A percentile compares a stretch with the other conserved stretches of the same genome.
These are phyloP conservation scores for Agapornis roseicollis DNA, from an alignment of 2,113 vertebrate genomes.

Conservation along the genomic window DNA sequence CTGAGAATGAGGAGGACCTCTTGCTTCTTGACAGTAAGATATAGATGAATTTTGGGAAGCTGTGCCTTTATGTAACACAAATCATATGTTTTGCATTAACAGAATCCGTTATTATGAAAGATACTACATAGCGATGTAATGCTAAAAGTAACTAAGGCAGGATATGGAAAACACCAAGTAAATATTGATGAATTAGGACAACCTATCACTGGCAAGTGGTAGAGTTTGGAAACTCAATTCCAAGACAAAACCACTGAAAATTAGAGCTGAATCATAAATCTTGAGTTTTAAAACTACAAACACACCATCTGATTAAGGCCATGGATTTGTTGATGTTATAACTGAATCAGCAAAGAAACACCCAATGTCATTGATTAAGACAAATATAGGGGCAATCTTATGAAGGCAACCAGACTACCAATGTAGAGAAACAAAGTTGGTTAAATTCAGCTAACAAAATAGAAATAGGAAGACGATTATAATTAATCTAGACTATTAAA, in stretches of 20 bases:
- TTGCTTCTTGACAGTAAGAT: constrained; percentile 83
- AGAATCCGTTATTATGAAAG: background rate
- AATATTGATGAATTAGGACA: background rate
- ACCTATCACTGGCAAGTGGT: background rate
- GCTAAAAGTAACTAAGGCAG: background rate
- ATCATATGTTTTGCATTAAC: background rate
- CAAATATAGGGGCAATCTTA: background rate
- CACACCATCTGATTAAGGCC: background rate
- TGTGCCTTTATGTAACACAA: constrained; percentile 73
- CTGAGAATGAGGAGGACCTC: constrained; percentile 77
- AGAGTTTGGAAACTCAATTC: background rate
- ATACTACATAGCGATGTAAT: background rate
- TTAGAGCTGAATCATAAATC: background rate
- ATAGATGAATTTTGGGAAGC: constrained; percentile 93
- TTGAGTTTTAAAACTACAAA: background rate
- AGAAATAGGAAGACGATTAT: background rate
- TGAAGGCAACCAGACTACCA: background rate
- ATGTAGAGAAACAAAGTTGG: background rate
- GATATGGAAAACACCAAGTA: background rate
- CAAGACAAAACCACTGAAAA: background rate
- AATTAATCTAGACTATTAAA: background rate
- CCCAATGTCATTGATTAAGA: background rate
- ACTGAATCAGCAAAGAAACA: background rate
- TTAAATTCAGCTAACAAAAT: background rate
- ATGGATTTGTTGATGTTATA: background rate